These are phyloP conservation scores for Hydrolagus affinis DNA, from an alignment of 2,113 vertebrate species.

Conservation along the genomic window DNA sequence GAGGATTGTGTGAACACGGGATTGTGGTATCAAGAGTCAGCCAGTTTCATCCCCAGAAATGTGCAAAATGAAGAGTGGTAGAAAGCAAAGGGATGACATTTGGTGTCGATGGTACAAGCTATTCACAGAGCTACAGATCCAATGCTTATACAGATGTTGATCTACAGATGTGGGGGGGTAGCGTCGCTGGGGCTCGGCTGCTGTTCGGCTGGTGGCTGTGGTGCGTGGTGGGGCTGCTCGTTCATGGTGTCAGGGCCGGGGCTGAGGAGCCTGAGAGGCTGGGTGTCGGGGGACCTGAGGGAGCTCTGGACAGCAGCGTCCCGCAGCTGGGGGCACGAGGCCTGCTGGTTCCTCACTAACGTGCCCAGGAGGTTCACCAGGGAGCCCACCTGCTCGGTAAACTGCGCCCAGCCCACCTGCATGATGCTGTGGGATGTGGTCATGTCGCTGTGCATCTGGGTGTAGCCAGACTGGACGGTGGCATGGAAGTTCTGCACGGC, in stretches of 20 bases:
- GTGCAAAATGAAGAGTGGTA: constrained; percentile 25
- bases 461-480: constrained; percentile 26
- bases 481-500: constrained; percentile 28
- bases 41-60: neutral
- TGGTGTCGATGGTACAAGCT: neutral
- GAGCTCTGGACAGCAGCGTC: constrained; percentile 30
- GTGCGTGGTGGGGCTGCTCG: no score
- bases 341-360: constrained; percentile 9
- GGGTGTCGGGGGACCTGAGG: constrained; percentile 22
- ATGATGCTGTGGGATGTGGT: constrained; percentile 24
- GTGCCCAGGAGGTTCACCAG: constrained; percentile 24
- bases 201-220: no score
- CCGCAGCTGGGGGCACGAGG: constrained; percentile 17
- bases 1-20: no score
- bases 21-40: no score
- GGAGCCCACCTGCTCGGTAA: constrained; percentile 27
- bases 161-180: neutral
- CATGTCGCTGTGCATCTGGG: constrained; percentile 31
- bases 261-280: neutral
- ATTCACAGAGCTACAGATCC: constrained; percentile 25
- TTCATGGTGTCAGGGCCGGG: no score
- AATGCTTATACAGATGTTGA: constrained; percentile 25
- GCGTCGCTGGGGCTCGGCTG: no score
- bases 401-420: constrained; percentile 27
- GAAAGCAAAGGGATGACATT: neutral